Evolutionary conservation across 2,888 invertebrate genomes (phyloP).

Genomic region (Drosophila incognita): DNA sequence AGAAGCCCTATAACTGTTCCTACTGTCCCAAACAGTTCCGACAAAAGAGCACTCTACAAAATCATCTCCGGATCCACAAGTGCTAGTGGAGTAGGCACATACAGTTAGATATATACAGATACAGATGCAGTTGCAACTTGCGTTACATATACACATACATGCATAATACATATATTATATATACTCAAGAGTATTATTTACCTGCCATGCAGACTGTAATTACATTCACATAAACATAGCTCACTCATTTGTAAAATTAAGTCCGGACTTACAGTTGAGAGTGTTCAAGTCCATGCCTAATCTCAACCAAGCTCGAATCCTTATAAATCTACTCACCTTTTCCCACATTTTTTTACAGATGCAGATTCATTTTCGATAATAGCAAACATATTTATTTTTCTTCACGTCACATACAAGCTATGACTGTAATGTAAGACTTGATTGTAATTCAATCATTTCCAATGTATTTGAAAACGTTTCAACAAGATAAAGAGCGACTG

Average conservation of each 20-base stretch:
- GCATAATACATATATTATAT: constrained; percentile 12
- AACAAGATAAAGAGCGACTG: neutral
- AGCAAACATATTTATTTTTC: neutral
- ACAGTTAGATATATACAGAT: constrained; percentile 13
- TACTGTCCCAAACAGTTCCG: constrained; percentile 33
- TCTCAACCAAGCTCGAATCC: constrained; percentile 5
- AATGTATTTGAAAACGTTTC: neutral
- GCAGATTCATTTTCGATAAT: neutral
- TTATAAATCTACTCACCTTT: neutral
- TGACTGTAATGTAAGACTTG: neutral
- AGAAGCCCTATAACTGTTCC: constrained; percentile 38
- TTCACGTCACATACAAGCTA: neutral
- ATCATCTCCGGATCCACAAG: constrained; percentile 30
- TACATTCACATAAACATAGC: constrained; percentile 11
- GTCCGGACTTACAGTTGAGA: neutral
- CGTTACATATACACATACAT: constrained; percentile 9
- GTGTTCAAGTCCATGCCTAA: neutral
- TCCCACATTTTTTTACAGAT: neutral
- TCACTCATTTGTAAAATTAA: constrained; percentile 5
- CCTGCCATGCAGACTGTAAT: constrained; percentile 24
- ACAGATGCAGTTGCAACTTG: constrained; percentile 5
- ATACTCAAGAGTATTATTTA: constrained; percentile 22
- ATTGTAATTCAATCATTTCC: neutral
- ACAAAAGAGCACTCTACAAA: constrained; percentile 33
- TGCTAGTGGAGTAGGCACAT: constrained; percentile 6